Evolutionary conservation across 2,888 invertebrate genomes (phyloP).

Genomic region (Mycalesis mineus): DNA sequence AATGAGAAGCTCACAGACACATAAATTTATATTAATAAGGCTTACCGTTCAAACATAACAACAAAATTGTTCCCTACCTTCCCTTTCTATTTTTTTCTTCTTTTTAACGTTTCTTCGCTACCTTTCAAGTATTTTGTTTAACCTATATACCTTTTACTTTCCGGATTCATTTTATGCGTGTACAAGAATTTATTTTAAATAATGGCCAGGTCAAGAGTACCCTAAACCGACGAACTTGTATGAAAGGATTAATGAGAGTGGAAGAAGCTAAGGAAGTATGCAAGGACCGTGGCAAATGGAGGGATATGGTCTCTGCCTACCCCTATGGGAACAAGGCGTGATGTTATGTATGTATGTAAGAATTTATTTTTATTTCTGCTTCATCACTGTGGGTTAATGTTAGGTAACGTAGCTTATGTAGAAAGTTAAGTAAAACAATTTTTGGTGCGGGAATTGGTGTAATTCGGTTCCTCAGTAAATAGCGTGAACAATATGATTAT

Average conservation of each 20-base stretch:
- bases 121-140: too few species aligned
- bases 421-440: background rate
- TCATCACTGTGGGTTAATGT: background rate
- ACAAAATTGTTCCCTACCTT: background rate
- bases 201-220: too few species aligned
- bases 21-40: constrained; percentile 1
- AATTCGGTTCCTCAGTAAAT: background rate
- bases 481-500: too few species aligned
- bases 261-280: too few species aligned
- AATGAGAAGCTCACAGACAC: background rate
- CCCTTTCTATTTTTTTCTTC: background rate
- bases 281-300: too few species aligned
- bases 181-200: background rate
- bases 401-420: background rate
- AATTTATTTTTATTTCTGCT: background rate
- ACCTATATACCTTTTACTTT: background rate
- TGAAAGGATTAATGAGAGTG: too few species aligned
- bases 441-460: background rate
- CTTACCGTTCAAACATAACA: background rate
- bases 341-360: too few species aligned
- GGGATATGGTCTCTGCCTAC: too few species aligned
- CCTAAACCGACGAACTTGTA: too few species aligned
- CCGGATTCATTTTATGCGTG: background rate
- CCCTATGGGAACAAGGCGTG: too few species aligned
- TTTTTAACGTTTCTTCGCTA: background rate